A percentile compares a stretch with the other conserved stretches of the same genome.
Conservation (phyloP, 2,888 invertebrate genomes). For the Lepidochrysops patricia region DNA sequence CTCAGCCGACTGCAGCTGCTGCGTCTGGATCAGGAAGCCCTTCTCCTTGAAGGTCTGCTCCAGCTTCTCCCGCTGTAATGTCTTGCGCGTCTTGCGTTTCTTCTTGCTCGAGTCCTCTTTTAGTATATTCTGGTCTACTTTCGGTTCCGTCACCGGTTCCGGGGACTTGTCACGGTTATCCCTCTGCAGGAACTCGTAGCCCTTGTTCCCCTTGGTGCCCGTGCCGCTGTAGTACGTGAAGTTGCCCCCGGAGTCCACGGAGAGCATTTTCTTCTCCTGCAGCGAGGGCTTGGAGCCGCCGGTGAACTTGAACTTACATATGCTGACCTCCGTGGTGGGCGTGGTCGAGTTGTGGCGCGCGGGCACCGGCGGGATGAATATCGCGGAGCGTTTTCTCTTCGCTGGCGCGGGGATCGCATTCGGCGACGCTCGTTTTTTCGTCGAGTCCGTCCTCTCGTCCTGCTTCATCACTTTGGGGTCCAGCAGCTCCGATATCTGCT, state of each 20-base stretch:
- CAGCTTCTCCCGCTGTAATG: conserved; percentile 88
- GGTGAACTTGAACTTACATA: conserved; percentile 95
- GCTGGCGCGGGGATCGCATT: conserved; percentile 60
- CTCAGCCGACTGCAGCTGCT: conserved; percentile 93
- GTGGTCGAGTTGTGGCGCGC: conserved; percentile 81
- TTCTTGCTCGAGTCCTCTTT: conserved; percentile 66
- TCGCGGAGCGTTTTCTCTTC: conserved; percentile 86
- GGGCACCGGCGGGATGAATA: conserved; percentile 88
- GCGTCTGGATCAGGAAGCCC: conserved; percentile 93
- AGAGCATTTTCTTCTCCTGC: conserved; percentile 93
- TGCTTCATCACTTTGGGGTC: conserved; percentile 62
- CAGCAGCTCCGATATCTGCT: conserved; percentile 61
- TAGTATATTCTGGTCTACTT: conserved; percentile 29
- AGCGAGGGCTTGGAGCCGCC: conserved; percentile 91
- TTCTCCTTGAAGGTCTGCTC: conserved; percentile 95
- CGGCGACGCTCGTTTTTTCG: conserved; percentile 58
- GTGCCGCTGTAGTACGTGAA: conserved; percentile 91
- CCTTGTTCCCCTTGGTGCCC: conserved; percentile 86
- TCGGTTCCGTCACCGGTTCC: conserved; percentile 31
- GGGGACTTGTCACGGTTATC: conserved; percentile 72
- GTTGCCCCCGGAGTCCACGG: conserved; percentile 91
- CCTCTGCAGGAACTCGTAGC: conserved; percentile 85
- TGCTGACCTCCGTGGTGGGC: conserved; percentile 89
- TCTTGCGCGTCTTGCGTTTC: conserved; percentile 86
- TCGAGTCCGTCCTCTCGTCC: conserved; percentile 45